Percentiles rank a stretch among this genome's conserved stretches.
phyloP scores from a whole-genome alignment of 1,140 invertebrate genomes.

The Chrysopa pallens region DNA sequence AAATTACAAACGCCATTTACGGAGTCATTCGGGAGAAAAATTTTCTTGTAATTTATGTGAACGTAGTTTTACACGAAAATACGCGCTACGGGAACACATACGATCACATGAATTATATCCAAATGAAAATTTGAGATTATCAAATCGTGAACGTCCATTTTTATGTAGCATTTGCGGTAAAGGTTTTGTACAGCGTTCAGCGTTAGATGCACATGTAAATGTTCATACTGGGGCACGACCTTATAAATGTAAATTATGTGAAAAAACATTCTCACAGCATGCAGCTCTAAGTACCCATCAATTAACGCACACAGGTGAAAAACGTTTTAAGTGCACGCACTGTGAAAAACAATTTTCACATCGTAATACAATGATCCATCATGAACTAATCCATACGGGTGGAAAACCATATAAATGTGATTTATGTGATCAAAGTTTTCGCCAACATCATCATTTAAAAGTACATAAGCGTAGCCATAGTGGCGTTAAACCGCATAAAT shows the following conservation, averaged over 20 bases:
- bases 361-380: not conserved
- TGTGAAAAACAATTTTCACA: not conserved
- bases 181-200: not conserved
- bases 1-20: too few species aligned
- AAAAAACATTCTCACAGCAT: not conserved
- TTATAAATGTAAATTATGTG: not conserved
- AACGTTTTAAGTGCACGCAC: not conserved
- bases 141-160: not conserved
- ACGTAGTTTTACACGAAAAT: too few species aligned
- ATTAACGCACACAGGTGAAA: not conserved
- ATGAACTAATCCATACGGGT: not conserved
- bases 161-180: not conserved
- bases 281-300: not conserved
- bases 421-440: slow-evolving; percentile 11
- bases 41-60: too few species aligned
- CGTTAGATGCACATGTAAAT: not conserved
- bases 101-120: too few species aligned
- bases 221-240: not conserved
- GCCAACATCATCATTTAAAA: slow-evolving; percentile 10
- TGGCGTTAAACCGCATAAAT: slow-evolving; percentile 14
- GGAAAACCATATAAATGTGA: slow-evolving; percentile 12
- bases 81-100: too few species aligned
- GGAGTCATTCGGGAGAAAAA: too few species aligned
- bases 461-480: slow-evolving; percentile 27
- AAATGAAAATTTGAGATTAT: too few species aligned